Percentiles rank a stretch among this genome's conserved stretches.
Evolutionary conservation across 2,888 invertebrate species (phyloP).

Genomic region (Mechanitis messenoides): DNA sequence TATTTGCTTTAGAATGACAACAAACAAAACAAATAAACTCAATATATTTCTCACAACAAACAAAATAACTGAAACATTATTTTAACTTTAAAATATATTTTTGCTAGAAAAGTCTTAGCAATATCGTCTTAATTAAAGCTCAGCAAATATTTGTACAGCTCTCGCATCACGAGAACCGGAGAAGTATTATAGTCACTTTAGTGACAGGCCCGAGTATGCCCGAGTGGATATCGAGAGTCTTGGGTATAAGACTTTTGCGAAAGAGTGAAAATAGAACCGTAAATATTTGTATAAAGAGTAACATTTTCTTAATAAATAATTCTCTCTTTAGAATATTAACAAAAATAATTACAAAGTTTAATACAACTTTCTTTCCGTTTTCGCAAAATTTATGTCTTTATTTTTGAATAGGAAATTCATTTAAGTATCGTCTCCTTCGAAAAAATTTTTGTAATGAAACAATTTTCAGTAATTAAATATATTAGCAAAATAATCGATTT

Average conservation of each 20-base stretch:
- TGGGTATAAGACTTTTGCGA: background rate
- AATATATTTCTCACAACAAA: background rate
- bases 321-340: no score
- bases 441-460: no score
- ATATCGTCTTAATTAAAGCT: conserved; percentile 57
- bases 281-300: background rate
- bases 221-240: conserved; percentile 1
- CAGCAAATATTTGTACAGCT: conserved; percentile 49
- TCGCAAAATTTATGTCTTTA: no score
- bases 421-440: no score
- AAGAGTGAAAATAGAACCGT: background rate
- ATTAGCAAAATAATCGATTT: no score
- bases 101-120: conserved; percentile 31
- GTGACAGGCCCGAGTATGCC: background rate
- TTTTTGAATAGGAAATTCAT: no score
- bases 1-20: no score
- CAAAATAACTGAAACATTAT: background rate
- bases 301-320: background rate
- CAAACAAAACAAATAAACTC: background rate
- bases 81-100: conserved; percentile 18
- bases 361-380: no score
- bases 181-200: conserved; percentile 20
- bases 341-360: no score
- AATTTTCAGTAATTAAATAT: no score
- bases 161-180: conserved; percentile 30